phyloP scores from a whole-genome alignment of 2,113 vertebrate genomes.

The Saccopteryx leptura region DNA sequence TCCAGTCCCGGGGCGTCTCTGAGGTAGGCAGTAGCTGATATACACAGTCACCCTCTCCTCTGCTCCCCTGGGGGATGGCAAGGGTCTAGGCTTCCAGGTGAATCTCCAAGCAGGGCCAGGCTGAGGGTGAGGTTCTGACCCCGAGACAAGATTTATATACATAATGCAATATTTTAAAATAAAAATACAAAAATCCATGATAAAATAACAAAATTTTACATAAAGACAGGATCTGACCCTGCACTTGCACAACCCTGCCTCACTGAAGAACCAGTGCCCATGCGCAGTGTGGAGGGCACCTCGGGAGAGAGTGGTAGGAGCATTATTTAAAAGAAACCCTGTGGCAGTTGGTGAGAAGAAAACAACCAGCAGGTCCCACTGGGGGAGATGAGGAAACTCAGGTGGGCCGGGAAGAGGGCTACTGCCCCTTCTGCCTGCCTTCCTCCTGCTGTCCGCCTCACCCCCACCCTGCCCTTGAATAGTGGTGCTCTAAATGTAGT shows the following conservation, averaged over 20 bases:
- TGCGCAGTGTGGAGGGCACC: background rate
- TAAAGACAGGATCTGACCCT: background rate
- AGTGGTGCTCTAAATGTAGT: background rate
- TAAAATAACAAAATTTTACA: background rate
- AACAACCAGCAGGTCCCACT: background rate
- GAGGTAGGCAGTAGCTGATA: background rate
- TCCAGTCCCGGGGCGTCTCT: background rate
- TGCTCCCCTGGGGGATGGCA: background rate
- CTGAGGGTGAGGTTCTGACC: background rate
- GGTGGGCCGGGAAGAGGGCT: background rate
- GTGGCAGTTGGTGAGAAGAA: background rate
- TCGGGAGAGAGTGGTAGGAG: background rate
- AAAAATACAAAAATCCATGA: background rate
- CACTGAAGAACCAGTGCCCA: background rate
- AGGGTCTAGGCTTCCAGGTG: background rate
- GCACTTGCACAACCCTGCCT: background rate
- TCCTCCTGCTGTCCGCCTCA: background rate
- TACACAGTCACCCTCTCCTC: background rate
- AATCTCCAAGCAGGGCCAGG: background rate
- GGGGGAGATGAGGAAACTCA: background rate
- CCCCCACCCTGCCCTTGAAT: background rate
- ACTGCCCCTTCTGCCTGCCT: background rate
- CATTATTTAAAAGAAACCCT: background rate
- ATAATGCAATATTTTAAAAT: background rate
- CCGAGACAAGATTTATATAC: background rate